Conservation (phyloP, 2,797 vertebrate genomes). For the Petrocephalus sullivani region DNA sequence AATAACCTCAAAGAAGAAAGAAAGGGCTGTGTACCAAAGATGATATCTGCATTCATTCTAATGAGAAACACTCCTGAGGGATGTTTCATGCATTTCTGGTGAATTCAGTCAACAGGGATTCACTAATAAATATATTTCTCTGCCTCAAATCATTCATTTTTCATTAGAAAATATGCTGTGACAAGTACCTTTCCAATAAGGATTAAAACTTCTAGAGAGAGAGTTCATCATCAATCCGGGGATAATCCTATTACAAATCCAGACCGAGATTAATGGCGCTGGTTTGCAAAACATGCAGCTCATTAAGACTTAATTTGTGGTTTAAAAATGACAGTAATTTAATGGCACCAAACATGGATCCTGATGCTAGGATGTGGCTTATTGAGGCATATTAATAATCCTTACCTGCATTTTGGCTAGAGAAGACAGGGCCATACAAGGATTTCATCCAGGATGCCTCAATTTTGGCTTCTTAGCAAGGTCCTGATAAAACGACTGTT, state of each 20-base stretch:
- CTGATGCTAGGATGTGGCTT: slow-evolving; percentile 51
- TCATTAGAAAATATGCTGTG: slow-evolving; percentile 13
- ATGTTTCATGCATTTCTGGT: not conserved
- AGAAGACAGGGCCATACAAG: slow-evolving; percentile 8
- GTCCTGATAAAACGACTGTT: not conserved
- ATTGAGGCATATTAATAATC: slow-evolving; percentile 43
- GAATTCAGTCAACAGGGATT: not conserved
- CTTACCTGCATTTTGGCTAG: slow-evolving; percentile 46
- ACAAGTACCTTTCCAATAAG: slow-evolving; percentile 19
- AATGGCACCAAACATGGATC: slow-evolving; percentile 50
- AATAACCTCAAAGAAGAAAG: not conserved
- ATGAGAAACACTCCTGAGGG: not conserved
- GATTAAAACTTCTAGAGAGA: slow-evolving; percentile 24
- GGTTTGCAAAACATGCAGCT: slow-evolving; percentile 46
- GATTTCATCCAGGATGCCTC: not conserved
- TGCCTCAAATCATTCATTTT: slow-evolving; percentile 11
- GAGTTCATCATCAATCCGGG: slow-evolving; percentile 19
- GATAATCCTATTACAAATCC: slow-evolving; percentile 45
- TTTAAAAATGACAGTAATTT: slow-evolving; percentile 60
- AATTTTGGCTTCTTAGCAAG: not conserved
- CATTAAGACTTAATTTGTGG: slow-evolving; percentile 54
- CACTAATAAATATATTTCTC: slow-evolving; percentile 1
- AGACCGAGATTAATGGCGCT: slow-evolving; percentile 56
- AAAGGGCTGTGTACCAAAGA: not conserved
- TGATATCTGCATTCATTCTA: not conserved